A percentile compares a stretch with the other conserved stretches of the same genome.
Conservation (phyloP, 2,888 invertebrate genomes). For the Leptothorax acervorum region DNA sequence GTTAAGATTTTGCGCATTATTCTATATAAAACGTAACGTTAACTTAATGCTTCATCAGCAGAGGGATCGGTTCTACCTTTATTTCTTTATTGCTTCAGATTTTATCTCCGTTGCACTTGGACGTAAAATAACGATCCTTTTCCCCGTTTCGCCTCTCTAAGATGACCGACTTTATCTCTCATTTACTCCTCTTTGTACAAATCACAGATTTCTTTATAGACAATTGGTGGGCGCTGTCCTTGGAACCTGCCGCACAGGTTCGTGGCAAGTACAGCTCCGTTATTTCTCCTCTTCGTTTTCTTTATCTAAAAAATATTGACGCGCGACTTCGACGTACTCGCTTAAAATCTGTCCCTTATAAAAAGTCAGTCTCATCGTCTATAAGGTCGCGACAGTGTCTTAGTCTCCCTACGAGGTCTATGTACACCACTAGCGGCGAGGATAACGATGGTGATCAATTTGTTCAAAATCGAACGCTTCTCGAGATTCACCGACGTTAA, state of each 20-base stretch:
- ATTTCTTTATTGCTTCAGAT: slow-evolving; percentile 29
- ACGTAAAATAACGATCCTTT: slow-evolving; percentile 22
- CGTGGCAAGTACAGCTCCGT: slow-evolving; percentile 23
- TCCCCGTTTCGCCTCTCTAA: slow-evolving; percentile 10
- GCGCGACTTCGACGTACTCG: slow-evolving; percentile 48
- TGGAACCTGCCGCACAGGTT: slow-evolving; percentile 31
- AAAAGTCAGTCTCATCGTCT: slow-evolving; percentile 83
- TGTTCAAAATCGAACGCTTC: slow-evolving; percentile 20
- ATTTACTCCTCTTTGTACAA: slow-evolving; percentile 35
- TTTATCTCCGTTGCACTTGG: slow-evolving; percentile 28
- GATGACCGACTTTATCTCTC: slow-evolving; percentile 16
- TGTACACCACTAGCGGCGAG: slow-evolving; percentile 57
- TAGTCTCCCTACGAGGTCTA: slow-evolving; percentile 61
- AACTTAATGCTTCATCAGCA: not conserved
- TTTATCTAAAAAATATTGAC: slow-evolving; percentile 41
- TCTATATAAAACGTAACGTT: slow-evolving; percentile 15
- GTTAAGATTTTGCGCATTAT: slow-evolving; percentile 27
- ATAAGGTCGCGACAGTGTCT: slow-evolving; percentile 67
- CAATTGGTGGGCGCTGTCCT: slow-evolving; percentile 18
- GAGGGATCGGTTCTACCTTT: not conserved
- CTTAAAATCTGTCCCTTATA: slow-evolving; percentile 76
- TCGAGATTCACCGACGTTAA: slow-evolving; percentile 31
- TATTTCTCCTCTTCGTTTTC: not conserved
- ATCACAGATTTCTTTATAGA: slow-evolving; percentile 49
- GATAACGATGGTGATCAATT: slow-evolving; percentile 59